Percentiles rank a stretch among this genome's conserved stretches.
phyloP scores from a whole-genome alignment of 2,797 vertebrate genomes.

The Mormyrops boulengeri region DNA sequence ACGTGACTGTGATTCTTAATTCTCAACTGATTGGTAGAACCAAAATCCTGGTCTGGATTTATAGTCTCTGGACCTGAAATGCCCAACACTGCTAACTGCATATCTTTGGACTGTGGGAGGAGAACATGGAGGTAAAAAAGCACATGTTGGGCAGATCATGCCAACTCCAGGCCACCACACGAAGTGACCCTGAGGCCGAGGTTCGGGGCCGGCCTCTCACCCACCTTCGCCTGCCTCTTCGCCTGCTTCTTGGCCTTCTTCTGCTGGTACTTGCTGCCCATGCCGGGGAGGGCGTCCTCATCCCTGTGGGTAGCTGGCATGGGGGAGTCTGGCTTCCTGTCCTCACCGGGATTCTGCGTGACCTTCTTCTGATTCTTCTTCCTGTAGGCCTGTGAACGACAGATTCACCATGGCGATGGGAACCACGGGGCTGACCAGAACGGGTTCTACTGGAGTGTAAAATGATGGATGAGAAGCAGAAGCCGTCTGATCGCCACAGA shows the following conservation, averaged over 20 bases:
- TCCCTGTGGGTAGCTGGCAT: slow-evolving; percentile 59
- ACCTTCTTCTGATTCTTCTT: slow-evolving; percentile 69
- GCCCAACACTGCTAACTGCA: background rate
- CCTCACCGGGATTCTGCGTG: slow-evolving; percentile 47
- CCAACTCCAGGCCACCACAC: background rate
- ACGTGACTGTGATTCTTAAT: background rate
- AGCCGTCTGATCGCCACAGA: background rate
- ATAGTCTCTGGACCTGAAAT: background rate
- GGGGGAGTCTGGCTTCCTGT: slow-evolving; percentile 53
- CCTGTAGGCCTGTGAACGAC: slow-evolving; percentile 53
- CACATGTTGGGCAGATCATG: background rate
- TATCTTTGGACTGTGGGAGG: background rate
- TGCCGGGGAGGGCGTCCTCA: slow-evolving; percentile 54
- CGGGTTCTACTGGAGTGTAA: background rate
- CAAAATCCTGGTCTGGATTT: background rate
- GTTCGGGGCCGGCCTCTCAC: background rate
- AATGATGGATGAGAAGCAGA: background rate
- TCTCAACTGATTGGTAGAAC: background rate
- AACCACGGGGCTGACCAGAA: background rate
- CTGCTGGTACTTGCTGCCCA: slow-evolving; percentile 86
- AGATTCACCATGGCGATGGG: background rate
- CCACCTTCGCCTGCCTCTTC: slow-evolving; percentile 90
- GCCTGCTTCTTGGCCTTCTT: slow-evolving; percentile 95
- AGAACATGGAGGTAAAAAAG: background rate
- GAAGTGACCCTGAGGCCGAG: background rate